These are phyloP conservation scores for Coptodon rendalli DNA, from an alignment of 2,113 vertebrate genomes.

Conservation along the genomic window DNA sequence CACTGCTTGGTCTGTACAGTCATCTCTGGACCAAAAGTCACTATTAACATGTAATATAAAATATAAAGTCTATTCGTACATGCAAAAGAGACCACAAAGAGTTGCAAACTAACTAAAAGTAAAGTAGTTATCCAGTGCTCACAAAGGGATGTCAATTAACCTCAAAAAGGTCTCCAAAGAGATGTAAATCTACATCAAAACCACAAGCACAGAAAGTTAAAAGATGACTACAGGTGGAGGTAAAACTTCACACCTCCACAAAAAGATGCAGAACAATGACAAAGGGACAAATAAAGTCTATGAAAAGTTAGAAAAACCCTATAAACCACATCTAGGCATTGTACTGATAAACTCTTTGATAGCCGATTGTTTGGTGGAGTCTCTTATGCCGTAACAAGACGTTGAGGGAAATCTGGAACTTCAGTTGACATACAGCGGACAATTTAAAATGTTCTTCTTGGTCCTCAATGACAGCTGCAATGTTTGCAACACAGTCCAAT, in stretches of 20 bases:
- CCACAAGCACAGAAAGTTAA: neutral
- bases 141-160: neutral
- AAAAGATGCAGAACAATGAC: neutral
- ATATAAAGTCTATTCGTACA: neutral
- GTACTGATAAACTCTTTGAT: neutral
- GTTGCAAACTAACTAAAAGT: neutral
- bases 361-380: neutral
- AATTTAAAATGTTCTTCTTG: neutral
- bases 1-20: neutral
- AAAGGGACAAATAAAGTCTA: neutral
- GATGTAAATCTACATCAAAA: neutral
- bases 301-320: neutral
- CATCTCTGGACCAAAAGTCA: neutral
- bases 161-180: neutral
- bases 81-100: neutral
- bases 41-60: neutral
- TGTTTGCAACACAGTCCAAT: neutral
- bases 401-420: neutral
- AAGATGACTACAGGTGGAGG: neutral
- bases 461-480: neutral
- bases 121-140: neutral
- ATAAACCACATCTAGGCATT: neutral
- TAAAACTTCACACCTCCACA: neutral
- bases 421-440: neutral
- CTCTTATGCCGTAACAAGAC: neutral